Evolutionary conservation across 2,113 vertebrate genomes (phyloP).

Genomic region (Echinops telfairi): DNA sequence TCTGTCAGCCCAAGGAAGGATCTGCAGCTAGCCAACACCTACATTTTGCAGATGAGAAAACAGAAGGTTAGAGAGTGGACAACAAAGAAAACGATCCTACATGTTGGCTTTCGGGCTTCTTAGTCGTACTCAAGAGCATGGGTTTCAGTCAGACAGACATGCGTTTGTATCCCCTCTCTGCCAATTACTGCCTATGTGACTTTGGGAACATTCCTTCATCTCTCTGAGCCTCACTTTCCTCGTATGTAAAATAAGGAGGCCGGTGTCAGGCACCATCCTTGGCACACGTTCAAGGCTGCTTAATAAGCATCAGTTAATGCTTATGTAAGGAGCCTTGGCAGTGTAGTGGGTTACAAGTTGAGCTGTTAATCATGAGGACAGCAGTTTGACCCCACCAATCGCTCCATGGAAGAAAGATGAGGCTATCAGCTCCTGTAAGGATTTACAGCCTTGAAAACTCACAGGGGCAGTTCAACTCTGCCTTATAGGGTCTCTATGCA

Average conservation of each 20-base stretch:
- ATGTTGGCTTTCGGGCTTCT: constrained; percentile 11
- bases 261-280: not conserved
- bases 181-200: not conserved
- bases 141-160: not conserved
- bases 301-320: not conserved
- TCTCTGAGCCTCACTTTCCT: constrained; percentile 48
- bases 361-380: no score
- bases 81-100: not conserved
- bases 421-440: no score
- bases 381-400: no score
- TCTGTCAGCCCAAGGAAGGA: not conserved
- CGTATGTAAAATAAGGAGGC: constrained; percentile 2
- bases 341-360: no score
- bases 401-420: no score
- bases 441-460: no score
- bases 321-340: no score
- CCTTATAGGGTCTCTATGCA: no score
- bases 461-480: no score
- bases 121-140: not conserved
- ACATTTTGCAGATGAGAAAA: constrained; percentile 25
- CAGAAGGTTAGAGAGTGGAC: constrained; percentile 3
- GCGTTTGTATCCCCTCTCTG: not conserved
- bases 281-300: not conserved
- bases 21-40: not conserved
- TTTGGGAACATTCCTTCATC: constrained; percentile 30